Percentiles rank a stretch among this genome's conserved stretches.
These are phyloP conservation scores for Diachasmimorpha longicaudata DNA, from an alignment of 1,140 invertebrate genomes.

Conservation along the genomic window DNA sequence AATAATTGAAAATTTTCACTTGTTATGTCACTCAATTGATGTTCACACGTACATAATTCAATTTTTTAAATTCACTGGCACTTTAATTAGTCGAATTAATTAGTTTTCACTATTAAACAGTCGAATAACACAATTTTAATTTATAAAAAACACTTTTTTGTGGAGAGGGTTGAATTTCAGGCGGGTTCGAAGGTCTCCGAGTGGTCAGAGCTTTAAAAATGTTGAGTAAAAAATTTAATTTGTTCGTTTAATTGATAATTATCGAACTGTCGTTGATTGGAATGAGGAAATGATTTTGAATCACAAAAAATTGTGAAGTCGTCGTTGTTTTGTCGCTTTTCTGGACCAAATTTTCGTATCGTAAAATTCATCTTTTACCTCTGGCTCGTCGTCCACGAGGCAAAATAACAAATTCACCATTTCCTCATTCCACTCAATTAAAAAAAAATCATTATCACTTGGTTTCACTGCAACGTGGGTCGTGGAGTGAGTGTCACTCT, in stretches of 20 bases:
- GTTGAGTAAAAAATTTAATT: background rate
- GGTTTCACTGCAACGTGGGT: slow-evolving; percentile 18
- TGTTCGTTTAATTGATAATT: background rate
- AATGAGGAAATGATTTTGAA: too few relatives aligned
- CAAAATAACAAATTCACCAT: background rate
- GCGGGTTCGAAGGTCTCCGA: background rate
- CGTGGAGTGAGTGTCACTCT: slow-evolving; percentile 37
- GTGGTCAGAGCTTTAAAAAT: background rate
- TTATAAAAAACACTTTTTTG: background rate
- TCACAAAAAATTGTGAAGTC: too few relatives aligned
- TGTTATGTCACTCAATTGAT: background rate
- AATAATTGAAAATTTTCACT: slow-evolving; percentile 13
- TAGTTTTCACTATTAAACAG: too few relatives aligned
- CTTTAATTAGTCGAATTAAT: background rate
- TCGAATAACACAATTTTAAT: background rate
- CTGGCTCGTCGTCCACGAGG: too few relatives aligned
- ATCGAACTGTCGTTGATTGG: background rate
- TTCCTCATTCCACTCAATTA: background rate
- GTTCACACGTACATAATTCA: slow-evolving; percentile 14
- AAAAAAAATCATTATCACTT: background rate
- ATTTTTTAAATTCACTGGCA: background rate
- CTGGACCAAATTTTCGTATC: too few relatives aligned
- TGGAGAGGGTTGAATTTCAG: background rate
- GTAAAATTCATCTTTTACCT: too few relatives aligned
- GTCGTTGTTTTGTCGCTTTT: too few relatives aligned